Base-by-base conservation (phyloP, 2,888 invertebrate species). In the Odontocerum albicorne region DNA sequence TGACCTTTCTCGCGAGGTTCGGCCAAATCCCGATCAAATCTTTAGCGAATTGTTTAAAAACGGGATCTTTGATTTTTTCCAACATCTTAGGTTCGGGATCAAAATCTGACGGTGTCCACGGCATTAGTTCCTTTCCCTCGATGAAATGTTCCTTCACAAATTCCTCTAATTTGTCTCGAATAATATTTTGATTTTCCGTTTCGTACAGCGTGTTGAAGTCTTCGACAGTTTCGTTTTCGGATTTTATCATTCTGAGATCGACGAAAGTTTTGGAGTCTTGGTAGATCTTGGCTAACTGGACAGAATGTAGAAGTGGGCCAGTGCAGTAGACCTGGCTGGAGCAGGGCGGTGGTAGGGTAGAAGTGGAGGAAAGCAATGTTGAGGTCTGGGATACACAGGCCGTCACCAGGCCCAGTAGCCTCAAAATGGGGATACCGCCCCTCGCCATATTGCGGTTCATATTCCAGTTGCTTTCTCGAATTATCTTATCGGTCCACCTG, bases 181-280 rank as follows among this genome's bases (percentile, higher is more conserved):
- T 69, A 0, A 84, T 85, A 8, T 73, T 65, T 4, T 74, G 65
- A 19, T 75, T 70, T n/a, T n/a, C n/a, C 3, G 70, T 62, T n/a
- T 75, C 69, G 66, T 86, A 79, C 27, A 88, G 71, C 12, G 66
- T 64, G 0, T 80, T 69, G 65, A 87, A 89, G 33, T 76, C 77
- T 4, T 65, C 62, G 15, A 86, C 68, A 0, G 84, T 84, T 49
- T 72, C 73, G 57, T 80, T 75, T 58, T 83, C 80, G 39, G 84
- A 74, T 27, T 74, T 67, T 54, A 77, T 81, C 71, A 92, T 77
- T 61, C 84, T 82, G 72, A 87, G 82, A 67, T 93, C 92, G 10
- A 92, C 92, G 70, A 92, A 92, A 1, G 86, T 84, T 69, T 92
- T 93, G 22, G 90, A 91, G 69, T 93, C 92, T 6, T 73, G 67